phyloP scores from a whole-genome alignment of 2,888 invertebrate species.

The Nesidiocoris tenuis region DNA sequence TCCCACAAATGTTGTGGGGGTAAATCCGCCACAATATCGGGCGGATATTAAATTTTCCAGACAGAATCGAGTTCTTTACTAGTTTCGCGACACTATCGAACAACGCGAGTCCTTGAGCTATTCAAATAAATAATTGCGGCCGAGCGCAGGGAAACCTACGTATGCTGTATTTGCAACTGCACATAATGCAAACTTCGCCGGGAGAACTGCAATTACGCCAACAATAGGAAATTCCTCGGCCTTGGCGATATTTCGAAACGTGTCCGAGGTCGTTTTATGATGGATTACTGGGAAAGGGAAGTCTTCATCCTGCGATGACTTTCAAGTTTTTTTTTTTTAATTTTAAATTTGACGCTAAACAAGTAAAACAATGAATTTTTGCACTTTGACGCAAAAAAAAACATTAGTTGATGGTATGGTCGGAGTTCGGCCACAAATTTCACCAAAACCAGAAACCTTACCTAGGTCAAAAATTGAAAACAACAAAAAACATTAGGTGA shows the following conservation, averaged over 20 bases:
- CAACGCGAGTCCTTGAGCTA: background rate
- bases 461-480: too few relatives aligned
- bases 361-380: too few relatives aligned
- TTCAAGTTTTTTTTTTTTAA: background rate
- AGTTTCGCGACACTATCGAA: background rate
- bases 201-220: conserved; percentile 13
- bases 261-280: background rate
- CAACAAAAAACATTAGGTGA: too few relatives aligned
- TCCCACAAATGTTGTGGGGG: too few relatives aligned
- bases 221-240: conserved; percentile 26
- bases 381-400: too few relatives aligned
- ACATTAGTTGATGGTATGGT: too few relatives aligned
- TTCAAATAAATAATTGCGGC: background rate
- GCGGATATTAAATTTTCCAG: too few relatives aligned
- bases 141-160: conserved; percentile 16
- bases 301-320: background rate
- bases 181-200: background rate
- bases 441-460: too few relatives aligned
- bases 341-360: too few relatives aligned
- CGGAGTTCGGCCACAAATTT: too few relatives aligned
- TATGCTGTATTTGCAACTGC: conserved; percentile 12
- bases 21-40: too few relatives aligned
- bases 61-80: background rate
- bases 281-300: background rate
- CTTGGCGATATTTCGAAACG: background rate